phyloP scores from a whole-genome alignment of 1,140 invertebrate species.

The Apis dorsata region DNA sequence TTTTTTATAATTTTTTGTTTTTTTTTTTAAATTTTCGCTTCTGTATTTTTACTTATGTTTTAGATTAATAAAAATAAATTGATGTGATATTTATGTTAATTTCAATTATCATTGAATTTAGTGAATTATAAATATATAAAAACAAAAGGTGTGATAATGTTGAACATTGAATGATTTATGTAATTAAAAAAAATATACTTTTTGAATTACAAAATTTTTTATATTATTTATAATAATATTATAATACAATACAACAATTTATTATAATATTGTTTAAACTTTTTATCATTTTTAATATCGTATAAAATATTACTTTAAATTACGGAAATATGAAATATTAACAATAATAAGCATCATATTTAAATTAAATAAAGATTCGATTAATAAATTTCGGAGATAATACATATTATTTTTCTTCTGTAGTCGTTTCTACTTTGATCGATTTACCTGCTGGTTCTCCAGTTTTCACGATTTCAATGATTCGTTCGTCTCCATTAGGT shows the following conservation, averaged over 20 bases:
- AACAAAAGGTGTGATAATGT: neutral
- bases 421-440: conserved; percentile 51
- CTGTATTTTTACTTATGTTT: conserved; percentile 15
- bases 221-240: neutral
- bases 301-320: neutral
- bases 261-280: too few species aligned
- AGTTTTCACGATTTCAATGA: conserved; percentile 77
- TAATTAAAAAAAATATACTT: neutral
- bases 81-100: neutral
- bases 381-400: neutral
- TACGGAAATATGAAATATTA: neutral
- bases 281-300: too few species aligned
- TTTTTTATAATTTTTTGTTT: neutral
- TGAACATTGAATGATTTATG: neutral
- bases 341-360: too few species aligned
- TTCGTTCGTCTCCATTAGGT: conserved; percentile 70
- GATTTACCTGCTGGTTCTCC: conserved; percentile 72
- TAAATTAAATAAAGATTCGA: neutral
- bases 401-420: conserved; percentile 16
- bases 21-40: neutral
- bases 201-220: neutral
- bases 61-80: neutral
- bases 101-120: neutral
- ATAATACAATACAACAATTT: neutral
- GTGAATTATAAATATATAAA: neutral